These are phyloP conservation scores for Xestia sexstrigata DNA, from an alignment of 2,888 invertebrate genomes.

Conservation along the genomic window DNA sequence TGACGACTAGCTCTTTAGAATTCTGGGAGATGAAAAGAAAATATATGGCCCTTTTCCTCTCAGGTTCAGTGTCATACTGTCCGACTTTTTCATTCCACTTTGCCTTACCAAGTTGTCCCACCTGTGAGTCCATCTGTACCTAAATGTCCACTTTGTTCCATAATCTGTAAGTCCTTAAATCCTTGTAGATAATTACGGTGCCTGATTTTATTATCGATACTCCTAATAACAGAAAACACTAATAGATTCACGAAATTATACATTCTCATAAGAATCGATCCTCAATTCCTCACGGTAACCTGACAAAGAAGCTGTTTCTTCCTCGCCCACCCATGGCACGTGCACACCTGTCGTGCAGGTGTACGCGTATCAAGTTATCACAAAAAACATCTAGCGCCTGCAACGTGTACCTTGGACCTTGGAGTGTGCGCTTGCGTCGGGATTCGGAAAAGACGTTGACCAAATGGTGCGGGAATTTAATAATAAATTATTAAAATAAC, in stretches of 20 bases:
- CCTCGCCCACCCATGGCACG: slow-evolving; percentile 59
- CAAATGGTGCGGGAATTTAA: slow-evolving; percentile 17
- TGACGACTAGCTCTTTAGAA: not conserved
- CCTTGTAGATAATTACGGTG: not conserved
- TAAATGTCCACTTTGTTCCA: not conserved
- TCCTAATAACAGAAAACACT: not conserved
- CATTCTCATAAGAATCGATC: not conserved
- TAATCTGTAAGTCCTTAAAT: not conserved
- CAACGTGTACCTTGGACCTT: slow-evolving; percentile 47
- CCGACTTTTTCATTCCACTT: not conserved
- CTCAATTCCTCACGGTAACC: not conserved
- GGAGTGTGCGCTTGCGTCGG: slow-evolving; percentile 24
- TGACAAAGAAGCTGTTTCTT: slow-evolving; percentile 38
- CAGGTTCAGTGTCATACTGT: not conserved
- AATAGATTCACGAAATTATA: not conserved
- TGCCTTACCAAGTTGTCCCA: not conserved
- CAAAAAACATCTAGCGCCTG: slow-evolving; percentile 64
- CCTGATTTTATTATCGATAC: not conserved
- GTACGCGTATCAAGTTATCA: slow-evolving; percentile 59
- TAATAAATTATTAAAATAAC: not conserved
- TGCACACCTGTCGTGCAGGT: slow-evolving; percentile 73
- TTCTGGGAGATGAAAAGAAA: not conserved
- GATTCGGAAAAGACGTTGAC: slow-evolving; percentile 8
- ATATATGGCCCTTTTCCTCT: not conserved
- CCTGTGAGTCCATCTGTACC: not conserved